These are phyloP conservation scores for Neomonachus schauinslandi DNA, from an alignment of 2,113 vertebrate genomes.

Conservation along the genomic window DNA sequence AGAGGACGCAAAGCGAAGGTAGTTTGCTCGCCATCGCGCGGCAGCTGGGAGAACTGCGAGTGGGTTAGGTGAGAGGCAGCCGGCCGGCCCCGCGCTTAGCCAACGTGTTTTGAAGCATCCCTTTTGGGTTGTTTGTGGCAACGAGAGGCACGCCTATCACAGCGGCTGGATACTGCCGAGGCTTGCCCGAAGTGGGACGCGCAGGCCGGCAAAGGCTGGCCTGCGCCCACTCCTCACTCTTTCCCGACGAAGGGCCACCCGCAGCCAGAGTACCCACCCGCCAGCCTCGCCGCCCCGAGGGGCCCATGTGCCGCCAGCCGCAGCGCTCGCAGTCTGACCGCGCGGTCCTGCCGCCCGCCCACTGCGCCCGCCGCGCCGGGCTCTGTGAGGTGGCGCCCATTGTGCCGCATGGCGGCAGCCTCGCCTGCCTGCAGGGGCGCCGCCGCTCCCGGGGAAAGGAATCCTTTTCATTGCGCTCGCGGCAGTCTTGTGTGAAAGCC, in stretches of 20 bases:
- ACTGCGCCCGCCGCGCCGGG: background rate
- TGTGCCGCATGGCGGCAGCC: background rate
- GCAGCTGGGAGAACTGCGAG: background rate
- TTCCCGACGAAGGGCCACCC: no score
- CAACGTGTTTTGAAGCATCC: background rate
- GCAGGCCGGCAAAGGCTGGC: background rate
- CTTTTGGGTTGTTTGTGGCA: background rate
- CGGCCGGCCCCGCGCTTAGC: fast-evolving
- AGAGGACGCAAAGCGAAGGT: background rate
- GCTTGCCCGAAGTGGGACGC: background rate
- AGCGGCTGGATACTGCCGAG: background rate
- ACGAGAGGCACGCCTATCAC: background rate
- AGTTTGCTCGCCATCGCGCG: background rate
- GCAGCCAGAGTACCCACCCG: background rate
- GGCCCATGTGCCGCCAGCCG: background rate
- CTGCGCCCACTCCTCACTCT: background rate
- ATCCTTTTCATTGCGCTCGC: background rate
- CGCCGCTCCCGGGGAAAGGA: no score
- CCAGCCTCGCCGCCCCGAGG: constrained; percentile 40
- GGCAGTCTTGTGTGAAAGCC: background rate
- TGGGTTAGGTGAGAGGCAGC: background rate
- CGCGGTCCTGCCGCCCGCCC: background rate
- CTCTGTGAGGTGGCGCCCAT: constrained; percentile 66
- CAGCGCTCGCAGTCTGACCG: background rate
- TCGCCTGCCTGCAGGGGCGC: background rate